These are phyloP conservation scores for Harpagoxenus sublaevis DNA, from an alignment of 2,888 invertebrate species.

Conservation along the genomic window DNA sequence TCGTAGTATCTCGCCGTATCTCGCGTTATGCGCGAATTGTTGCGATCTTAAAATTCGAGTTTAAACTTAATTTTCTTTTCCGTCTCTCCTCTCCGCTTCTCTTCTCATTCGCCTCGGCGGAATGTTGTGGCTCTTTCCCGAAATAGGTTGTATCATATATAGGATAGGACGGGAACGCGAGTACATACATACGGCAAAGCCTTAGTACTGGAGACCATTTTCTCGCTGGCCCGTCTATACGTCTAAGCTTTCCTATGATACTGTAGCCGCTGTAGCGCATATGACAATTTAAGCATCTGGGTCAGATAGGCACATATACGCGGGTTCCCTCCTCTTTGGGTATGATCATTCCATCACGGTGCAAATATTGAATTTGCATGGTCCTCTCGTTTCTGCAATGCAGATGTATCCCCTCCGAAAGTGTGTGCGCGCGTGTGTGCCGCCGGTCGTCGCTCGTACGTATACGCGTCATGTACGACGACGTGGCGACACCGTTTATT, in stretches of 20 bases:
- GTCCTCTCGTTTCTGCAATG: conserved; percentile 76
- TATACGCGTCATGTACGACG: conserved; percentile 30
- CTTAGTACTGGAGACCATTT: conserved; percentile 44
- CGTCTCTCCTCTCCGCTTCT: background rate
- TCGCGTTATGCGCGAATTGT: conserved; percentile 29
- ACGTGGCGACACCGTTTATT: conserved; percentile 59
- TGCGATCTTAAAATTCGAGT: conserved; percentile 27
- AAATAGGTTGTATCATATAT: conserved; percentile 37
- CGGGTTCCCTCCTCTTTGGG: conserved; percentile 55
- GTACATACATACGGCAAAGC: conserved; percentile 15
- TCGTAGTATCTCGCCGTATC: background rate
- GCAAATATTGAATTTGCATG: conserved; percentile 77
- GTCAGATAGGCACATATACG: conserved; percentile 54
- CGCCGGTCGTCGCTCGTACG: conserved; percentile 18
- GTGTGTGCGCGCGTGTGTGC: conserved; percentile 32
- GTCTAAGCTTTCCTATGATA: conserved; percentile 46
- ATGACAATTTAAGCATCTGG: conserved; percentile 65
- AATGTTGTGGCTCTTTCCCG: conserved; percentile 38
- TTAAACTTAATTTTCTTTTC: conserved; percentile 45
- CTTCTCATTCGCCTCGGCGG: conserved; percentile 34
- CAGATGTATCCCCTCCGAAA: conserved; percentile 69
- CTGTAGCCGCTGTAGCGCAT: conserved; percentile 29
- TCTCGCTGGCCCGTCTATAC: conserved; percentile 44
- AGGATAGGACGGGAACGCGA: background rate
- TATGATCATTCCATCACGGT: conserved; percentile 72